Conservation (phyloP, 1,140 invertebrate genomes). For the Cepaea nemoralis region DNA sequence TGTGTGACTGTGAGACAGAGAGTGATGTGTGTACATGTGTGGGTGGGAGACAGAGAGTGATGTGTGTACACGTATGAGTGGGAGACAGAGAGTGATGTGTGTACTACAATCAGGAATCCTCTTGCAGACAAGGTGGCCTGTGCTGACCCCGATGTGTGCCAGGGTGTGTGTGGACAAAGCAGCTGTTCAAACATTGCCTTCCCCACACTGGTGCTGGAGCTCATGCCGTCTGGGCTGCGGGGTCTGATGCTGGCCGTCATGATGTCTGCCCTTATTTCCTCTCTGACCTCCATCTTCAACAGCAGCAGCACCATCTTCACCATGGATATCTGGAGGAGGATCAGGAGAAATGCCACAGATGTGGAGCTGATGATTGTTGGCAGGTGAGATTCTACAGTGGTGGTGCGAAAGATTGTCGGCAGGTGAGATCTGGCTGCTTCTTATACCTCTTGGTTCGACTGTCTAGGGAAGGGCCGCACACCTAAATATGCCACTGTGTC, state of each 20-base stretch:
- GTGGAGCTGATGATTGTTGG: constrained; percentile 73
- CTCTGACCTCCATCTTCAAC: constrained; percentile 76
- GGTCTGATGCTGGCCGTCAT: constrained; percentile 76
- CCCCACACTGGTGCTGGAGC: constrained; percentile 64
- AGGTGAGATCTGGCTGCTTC: constrained; percentile 55
- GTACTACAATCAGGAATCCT: neutral
- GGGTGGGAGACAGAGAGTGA: too few species aligned
- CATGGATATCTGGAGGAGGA: constrained; percentile 74
- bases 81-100: too few species aligned
- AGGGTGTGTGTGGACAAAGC: constrained; percentile 61
- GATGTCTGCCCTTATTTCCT: constrained; percentile 76
- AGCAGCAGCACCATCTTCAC: constrained; percentile 76
- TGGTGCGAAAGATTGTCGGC: constrained; percentile 52
- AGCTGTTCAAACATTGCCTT: constrained; percentile 69
- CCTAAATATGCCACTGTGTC: too few species aligned
- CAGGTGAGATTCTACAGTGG: constrained; percentile 8
- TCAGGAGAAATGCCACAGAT: constrained; percentile 72
- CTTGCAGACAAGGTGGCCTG: constrained; percentile 73
- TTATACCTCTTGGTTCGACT: neutral
- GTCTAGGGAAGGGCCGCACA: neutral
- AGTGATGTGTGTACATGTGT: too few species aligned
- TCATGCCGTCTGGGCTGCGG: constrained; percentile 66
- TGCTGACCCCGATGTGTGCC: constrained; percentile 64
- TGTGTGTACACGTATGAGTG: too few species aligned
- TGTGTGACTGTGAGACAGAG: too few species aligned